These are phyloP conservation scores for Cathartes aura DNA, from an alignment of 2,113 vertebrate species.

Conservation along the genomic window DNA sequence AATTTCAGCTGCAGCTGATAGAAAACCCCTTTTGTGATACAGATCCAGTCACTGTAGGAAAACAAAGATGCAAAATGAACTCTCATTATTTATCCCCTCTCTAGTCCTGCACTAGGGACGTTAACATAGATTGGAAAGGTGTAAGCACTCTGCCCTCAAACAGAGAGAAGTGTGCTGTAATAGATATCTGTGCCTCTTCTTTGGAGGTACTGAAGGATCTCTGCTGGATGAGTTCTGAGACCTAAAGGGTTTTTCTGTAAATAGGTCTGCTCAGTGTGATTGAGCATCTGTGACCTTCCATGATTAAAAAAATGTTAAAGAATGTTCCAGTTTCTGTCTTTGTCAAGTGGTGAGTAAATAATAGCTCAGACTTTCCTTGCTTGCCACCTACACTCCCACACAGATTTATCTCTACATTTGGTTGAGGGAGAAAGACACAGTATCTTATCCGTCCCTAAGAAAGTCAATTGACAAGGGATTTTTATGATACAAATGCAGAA, in stretches of 20 bases:
- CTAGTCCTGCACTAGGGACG: neutral
- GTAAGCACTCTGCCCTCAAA: neutral
- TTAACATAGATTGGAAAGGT: neutral
- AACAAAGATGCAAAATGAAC: neutral
- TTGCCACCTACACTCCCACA: neutral
- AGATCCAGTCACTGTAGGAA: neutral
- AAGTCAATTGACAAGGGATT: slow-evolving; percentile 18
- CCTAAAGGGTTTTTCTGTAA: neutral
- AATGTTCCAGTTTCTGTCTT: neutral
- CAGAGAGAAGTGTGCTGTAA: neutral
- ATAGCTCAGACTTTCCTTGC: neutral
- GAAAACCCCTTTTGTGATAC: neutral
- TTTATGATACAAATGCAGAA: slow-evolving; percentile 23
- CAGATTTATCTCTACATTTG: neutral
- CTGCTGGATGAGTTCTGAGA: neutral
- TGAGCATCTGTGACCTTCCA: neutral
- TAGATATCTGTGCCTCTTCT: neutral
- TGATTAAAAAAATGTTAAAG: neutral
- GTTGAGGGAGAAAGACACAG: slow-evolving; percentile 2
- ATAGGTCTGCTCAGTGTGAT: neutral
- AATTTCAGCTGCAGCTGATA: neutral
- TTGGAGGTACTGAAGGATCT: neutral
- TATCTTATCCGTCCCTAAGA: slow-evolving; percentile 6
- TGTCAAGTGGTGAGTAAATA: slow-evolving; percentile 1
- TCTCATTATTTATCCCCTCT: neutral